phyloP scores from a whole-genome alignment of 2,797 vertebrate genomes.

The Sebastes taczanowskii region DNA sequence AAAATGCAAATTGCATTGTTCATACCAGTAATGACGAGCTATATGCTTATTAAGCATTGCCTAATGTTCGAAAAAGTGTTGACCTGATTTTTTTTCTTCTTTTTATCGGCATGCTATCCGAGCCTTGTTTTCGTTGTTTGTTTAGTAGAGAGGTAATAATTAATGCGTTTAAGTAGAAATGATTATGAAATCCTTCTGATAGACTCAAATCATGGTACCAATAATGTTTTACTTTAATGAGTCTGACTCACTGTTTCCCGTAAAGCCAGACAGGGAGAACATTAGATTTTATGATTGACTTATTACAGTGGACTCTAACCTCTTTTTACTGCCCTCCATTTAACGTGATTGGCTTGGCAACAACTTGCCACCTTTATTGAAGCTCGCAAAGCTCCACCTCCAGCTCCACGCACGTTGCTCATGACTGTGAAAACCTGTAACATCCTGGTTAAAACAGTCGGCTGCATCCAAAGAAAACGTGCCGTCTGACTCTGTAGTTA shows the following conservation, averaged over 20 bases:
- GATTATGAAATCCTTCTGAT: background rate
- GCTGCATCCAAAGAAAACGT: background rate
- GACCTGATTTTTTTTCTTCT: background rate
- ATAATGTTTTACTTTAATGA: slow-evolving; percentile 27
- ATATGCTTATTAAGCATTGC: slow-evolving; percentile 16
- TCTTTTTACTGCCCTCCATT: slow-evolving; percentile 52
- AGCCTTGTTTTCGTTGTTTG: slow-evolving; percentile 55
- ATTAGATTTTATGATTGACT: slow-evolving; percentile 67
- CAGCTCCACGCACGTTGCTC: background rate
- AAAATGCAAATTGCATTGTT: slow-evolving; percentile 77
- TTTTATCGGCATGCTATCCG: slow-evolving; percentile 59
- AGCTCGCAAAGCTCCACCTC: slow-evolving; percentile 4
- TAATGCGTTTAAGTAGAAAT: background rate
- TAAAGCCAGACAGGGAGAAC: slow-evolving; percentile 14
- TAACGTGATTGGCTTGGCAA: slow-evolving; percentile 45
- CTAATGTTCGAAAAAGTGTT: slow-evolving; percentile 60
- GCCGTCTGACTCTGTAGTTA: background rate
- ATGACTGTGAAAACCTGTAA: slow-evolving; percentile 23
- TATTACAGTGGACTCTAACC: slow-evolving; percentile 64
- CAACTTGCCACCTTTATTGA: slow-evolving; percentile 29
- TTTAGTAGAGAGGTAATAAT: slow-evolving; percentile 6
- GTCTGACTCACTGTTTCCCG: slow-evolving; percentile 41
- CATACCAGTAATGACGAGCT: slow-evolving; percentile 70
- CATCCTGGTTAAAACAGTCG: background rate
- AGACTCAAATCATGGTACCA: slow-evolving; percentile 13